Percentiles rank a stretch among this genome's conserved stretches.
Evolutionary conservation across 2,888 invertebrate species (phyloP).

Genomic region (Calameuta idolon): DNA sequence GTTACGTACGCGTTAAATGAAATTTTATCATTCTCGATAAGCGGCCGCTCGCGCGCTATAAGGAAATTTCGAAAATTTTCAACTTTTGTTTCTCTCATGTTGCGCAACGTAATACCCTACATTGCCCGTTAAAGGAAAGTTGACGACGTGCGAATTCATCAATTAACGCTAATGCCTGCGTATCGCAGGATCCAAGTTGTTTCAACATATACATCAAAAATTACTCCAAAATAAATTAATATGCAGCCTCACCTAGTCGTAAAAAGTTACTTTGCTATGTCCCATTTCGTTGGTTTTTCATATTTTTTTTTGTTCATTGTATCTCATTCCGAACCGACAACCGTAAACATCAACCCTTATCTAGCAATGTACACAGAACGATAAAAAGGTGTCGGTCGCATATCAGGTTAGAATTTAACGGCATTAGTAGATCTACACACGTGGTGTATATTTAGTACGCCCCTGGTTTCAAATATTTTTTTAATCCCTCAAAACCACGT

Average conservation of each 20-base stretch:
- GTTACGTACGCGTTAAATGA: background rate
- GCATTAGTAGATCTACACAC: background rate
- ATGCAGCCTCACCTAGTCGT: conserved; percentile 14
- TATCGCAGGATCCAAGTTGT: background rate
- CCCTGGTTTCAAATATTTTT: no score
- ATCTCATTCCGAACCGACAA: background rate
- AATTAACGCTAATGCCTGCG: conserved; percentile 16
- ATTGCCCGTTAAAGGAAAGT: background rate
- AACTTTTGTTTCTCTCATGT: background rate
- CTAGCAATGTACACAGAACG: background rate
- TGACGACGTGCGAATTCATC: background rate
- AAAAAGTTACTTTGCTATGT: conserved; percentile 3
- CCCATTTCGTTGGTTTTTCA: background rate
- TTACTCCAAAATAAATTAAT: conserved; percentile 12
- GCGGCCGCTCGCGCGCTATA: background rate
- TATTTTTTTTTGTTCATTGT: background rate
- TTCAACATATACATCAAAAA: background rate
- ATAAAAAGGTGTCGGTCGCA: background rate
- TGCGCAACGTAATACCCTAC: background rate
- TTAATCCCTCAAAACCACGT: background rate
- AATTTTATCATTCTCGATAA: background rate
- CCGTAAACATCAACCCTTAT: background rate
- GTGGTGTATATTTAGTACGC: no score
- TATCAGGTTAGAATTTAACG: background rate
- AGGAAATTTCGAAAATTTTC: background rate